Evolutionary conservation across 1,140 invertebrate species (phyloP).

Genomic region (Drosophila nannoptera): DNA sequence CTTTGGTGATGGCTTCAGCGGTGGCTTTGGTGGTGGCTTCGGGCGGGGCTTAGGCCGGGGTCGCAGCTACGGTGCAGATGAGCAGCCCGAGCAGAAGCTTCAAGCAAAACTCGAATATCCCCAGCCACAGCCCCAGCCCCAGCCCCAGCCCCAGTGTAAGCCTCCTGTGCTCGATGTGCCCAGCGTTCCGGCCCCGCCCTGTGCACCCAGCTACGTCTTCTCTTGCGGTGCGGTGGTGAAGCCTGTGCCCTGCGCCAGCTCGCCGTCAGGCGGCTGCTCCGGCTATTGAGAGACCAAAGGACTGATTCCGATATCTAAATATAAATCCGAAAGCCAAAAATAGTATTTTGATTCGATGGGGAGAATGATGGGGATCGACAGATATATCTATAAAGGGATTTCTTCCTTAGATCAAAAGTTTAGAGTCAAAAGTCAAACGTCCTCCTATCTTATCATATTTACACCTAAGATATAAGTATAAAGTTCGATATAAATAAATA

Average conservation of each 20-base stretch:
- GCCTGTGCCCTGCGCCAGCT: slow-evolving; percentile 40
- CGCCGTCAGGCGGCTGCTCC: slow-evolving; percentile 3
- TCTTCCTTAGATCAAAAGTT: too few relatives aligned
- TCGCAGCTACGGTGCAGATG: slow-evolving; percentile 26
- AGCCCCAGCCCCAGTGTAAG: neutral
- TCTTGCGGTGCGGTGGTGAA: slow-evolving; percentile 44
- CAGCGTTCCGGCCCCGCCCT: slow-evolving; percentile 31
- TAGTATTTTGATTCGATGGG: neutral
- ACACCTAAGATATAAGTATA: too few relatives aligned
- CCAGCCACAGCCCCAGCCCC: neutral
- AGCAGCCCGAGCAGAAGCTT: slow-evolving; percentile 8
- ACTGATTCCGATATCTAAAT: slow-evolving; percentile 32
- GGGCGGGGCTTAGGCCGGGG: slow-evolving; percentile 15
- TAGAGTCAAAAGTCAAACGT: too few relatives aligned
- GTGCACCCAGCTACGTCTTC: slow-evolving; percentile 42
- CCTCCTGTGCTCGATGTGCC: neutral
- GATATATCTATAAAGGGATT: neutral
- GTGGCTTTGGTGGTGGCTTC: slow-evolving; percentile 9
- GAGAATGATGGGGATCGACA: neutral
- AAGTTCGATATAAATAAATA: too few relatives aligned
- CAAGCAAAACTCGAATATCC: too few relatives aligned
- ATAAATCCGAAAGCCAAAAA: slow-evolving; percentile 24
- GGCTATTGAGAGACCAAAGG: slow-evolving; percentile 44
- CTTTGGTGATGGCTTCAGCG: slow-evolving; percentile 4
- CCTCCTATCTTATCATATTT: too few relatives aligned